Evolutionary conservation across 2,797 vertebrate genomes (phyloP).

Genomic region (Enteromius fasciolatus): DNA sequence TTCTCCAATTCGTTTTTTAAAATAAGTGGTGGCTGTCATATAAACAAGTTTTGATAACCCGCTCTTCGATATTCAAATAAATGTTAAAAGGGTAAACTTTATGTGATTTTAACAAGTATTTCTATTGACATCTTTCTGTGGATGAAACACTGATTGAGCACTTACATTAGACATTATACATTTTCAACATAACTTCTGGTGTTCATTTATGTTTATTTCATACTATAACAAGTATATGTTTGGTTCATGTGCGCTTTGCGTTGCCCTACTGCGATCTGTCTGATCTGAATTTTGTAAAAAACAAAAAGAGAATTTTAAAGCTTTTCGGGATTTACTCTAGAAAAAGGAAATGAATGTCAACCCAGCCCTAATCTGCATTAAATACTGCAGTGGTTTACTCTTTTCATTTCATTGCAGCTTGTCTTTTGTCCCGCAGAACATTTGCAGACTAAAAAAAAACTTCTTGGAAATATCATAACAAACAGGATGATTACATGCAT

Average conservation of each 20-base stretch:
- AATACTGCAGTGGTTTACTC: constrained; percentile 10
- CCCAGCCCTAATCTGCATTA: background rate
- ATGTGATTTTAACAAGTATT: background rate
- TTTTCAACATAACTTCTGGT: background rate
- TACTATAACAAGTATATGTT: background rate
- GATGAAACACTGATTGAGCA: background rate
- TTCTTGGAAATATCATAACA: background rate
- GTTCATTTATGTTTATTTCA: background rate
- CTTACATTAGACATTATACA: background rate
- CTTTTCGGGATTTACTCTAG: background rate
- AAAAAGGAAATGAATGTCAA: background rate
- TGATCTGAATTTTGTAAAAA: background rate
- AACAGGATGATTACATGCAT: background rate
- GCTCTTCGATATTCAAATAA: background rate
- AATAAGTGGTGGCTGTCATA: background rate
- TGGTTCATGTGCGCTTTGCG: background rate
- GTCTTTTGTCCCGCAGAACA: background rate
- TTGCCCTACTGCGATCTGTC: background rate
- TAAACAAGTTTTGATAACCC: background rate
- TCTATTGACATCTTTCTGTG: background rate
- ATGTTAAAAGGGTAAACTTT: background rate
- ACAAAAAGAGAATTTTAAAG: background rate
- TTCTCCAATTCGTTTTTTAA: background rate
- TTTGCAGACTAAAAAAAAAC: background rate
- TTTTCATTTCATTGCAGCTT: background rate